Percentiles rank a stretch among this genome's conserved stretches.
Evolutionary conservation across 2,888 invertebrate genomes (phyloP).

Genomic region (Alviniconcha strummeri): DNA sequence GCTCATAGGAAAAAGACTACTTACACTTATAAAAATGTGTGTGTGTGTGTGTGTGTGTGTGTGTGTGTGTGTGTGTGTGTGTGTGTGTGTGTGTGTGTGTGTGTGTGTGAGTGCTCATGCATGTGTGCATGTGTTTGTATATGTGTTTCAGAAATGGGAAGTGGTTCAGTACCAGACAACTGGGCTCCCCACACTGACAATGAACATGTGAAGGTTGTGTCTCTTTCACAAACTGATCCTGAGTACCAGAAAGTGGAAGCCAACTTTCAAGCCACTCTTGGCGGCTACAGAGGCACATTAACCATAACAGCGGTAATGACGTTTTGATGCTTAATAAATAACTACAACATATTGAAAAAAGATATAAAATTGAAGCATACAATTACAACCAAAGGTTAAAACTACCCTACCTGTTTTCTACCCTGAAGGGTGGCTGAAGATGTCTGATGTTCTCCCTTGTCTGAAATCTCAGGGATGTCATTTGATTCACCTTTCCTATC

Average conservation of each 20-base stretch:
- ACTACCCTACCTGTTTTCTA: no score
- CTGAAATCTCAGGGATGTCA: no score
- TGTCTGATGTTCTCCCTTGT: no score
- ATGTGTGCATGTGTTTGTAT: no score
- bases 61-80: not conserved
- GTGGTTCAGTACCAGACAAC: not conserved
- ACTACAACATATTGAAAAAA: no score
- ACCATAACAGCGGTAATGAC: not conserved
- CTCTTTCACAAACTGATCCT: not conserved
- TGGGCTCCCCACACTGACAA: not conserved
- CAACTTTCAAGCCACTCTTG: slow-evolving; percentile 12
- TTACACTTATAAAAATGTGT: not conserved
- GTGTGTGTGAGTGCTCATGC: not conserved
- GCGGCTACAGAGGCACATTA: not conserved
- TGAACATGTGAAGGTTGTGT: slow-evolving; percentile 12
- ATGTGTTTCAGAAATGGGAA: slow-evolving; percentile 9
- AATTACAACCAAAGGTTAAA: no score
- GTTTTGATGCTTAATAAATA: no score
- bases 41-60: not conserved
- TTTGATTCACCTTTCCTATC: no score
- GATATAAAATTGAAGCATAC: no score
- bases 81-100: not conserved
- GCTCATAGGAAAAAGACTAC: no score
- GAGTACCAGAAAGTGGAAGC: slow-evolving; percentile 29
- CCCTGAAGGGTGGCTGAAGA: no score